Evolutionary conservation across 2,113 vertebrate species (phyloP).

Genomic region (Strix aluco): DNA sequence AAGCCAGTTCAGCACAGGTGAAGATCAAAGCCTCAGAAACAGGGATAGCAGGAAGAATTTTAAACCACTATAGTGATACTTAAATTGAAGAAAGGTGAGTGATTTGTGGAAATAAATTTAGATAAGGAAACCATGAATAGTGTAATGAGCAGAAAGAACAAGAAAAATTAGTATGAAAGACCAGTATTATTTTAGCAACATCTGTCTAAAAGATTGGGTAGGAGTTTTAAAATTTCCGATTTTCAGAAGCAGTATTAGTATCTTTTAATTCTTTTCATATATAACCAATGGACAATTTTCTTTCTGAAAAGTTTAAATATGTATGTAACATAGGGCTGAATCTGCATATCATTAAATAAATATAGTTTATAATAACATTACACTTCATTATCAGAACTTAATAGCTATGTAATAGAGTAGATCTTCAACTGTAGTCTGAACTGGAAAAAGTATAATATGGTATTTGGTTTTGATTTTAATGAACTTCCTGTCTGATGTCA

Average conservation of each 20-base stretch:
- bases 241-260: neutral
- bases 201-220: neutral
- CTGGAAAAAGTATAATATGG: neutral
- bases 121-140: neutral
- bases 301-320: neutral
- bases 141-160: neutral
- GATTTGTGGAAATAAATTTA: neutral
- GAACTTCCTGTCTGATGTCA: neutral
- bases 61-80: neutral
- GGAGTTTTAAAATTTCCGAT: neutral
- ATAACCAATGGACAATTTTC: neutral
- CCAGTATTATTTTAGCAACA: neutral
- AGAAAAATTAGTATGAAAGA: neutral
- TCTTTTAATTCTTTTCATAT: neutral
- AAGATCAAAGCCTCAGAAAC: neutral
- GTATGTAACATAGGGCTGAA: neutral
- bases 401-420: neutral
- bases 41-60: neutral
- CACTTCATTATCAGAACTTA: neutral
- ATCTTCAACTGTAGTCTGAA: neutral
- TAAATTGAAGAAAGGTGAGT: neutral
- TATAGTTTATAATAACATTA: neutral
- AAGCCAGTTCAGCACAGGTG: neutral
- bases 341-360: neutral
- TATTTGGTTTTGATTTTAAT: neutral